Evolutionary conservation across 2,113 vertebrate species (phyloP).

Genomic region (Alethe castanea): DNA sequence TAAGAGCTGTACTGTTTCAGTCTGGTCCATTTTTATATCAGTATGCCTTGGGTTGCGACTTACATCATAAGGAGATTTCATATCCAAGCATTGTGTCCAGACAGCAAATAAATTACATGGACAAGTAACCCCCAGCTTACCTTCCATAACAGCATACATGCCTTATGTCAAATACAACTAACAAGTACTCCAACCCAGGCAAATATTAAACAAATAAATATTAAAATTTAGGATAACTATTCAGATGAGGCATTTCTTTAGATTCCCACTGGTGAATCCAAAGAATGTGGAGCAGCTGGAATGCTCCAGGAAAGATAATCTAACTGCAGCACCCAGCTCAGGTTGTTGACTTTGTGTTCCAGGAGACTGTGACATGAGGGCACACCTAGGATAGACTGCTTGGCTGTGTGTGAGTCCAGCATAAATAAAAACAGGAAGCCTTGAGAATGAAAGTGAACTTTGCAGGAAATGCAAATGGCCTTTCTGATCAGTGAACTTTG

Average conservation of each 20-base stretch:
- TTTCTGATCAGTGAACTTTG: background rate
- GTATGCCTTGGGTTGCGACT: background rate
- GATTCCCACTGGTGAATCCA: background rate
- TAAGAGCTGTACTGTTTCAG: background rate
- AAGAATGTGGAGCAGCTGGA: background rate
- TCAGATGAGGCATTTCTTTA: background rate
- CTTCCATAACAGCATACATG: background rate
- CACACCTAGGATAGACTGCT: background rate
- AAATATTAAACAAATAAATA: background rate
- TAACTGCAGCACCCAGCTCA: background rate
- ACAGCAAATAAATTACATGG: background rate
- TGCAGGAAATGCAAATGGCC: background rate
- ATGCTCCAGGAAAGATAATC: background rate
- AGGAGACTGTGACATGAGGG: background rate
- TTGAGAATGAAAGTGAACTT: background rate
- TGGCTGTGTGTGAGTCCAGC: background rate
- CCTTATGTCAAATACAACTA: background rate
- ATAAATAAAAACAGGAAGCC: background rate
- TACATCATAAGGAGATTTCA: background rate
- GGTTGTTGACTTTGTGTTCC: background rate
- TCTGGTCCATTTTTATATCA: background rate
- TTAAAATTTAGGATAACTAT: background rate
- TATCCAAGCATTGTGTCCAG: background rate
- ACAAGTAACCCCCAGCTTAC: background rate
- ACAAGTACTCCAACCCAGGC: background rate